Conservation (phyloP, 1,140 invertebrate species). For the Arion vulgaris region DNA sequence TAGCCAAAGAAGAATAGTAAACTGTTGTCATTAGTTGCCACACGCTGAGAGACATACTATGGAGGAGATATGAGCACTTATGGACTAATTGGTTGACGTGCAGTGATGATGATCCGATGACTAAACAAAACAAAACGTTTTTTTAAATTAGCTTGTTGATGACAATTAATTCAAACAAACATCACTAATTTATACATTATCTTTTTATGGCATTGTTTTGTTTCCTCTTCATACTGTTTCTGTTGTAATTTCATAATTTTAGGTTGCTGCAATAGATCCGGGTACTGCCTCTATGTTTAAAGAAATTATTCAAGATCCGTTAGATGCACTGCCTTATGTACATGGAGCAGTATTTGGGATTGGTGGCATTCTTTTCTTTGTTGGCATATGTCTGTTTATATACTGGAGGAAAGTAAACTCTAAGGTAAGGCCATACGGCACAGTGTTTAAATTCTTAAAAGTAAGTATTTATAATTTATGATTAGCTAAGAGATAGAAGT, state of each 20-base stretch:
- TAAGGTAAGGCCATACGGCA: background rate
- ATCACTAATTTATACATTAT: background rate
- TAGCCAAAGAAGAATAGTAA: too few species aligned
- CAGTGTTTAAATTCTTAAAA: background rate
- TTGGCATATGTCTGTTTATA: background rate
- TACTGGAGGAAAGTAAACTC: conserved; percentile 5
- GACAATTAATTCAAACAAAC: background rate
- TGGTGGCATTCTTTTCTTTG: background rate
- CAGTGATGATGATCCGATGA: background rate
- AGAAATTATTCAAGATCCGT: background rate
- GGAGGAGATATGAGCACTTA: too few species aligned
- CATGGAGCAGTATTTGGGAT: background rate
- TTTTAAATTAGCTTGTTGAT: background rate
- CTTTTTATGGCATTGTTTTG: too few species aligned
- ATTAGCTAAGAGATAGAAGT: background rate
- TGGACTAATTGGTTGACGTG: too few species aligned
- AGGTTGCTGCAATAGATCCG: conserved; percentile 1
- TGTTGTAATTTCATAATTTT: background rate
- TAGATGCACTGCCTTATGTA: background rate
- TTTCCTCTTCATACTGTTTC: too few species aligned
- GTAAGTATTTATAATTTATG: background rate
- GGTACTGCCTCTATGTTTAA: background rate
- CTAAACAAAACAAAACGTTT: background rate
- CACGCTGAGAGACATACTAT: too few species aligned
- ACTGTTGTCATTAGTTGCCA: too few species aligned